Conservation (phyloP, 2,113 vertebrate species). For the Prunella himalayana region DNA sequence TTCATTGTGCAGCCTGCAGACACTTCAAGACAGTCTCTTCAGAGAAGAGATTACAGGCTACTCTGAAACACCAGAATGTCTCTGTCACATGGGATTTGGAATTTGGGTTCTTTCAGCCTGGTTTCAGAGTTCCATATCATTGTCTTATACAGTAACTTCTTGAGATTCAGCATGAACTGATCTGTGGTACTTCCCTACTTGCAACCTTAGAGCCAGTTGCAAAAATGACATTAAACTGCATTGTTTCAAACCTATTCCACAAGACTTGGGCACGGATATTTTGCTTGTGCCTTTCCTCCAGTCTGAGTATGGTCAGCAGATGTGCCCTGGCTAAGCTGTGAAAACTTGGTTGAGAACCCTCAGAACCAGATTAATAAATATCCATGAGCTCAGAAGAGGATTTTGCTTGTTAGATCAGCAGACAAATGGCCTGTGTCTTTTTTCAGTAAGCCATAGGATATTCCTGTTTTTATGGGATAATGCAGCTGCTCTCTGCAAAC, state of each 20-base stretch:
- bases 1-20: neutral
- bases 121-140: rapidly evolving
- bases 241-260: neutral
- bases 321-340: neutral
- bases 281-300: neutral
- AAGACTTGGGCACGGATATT: neutral
- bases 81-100: neutral
- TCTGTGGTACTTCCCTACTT: neutral
- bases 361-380: neutral
- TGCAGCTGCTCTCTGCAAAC: neutral
- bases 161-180: neutral
- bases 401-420: neutral
- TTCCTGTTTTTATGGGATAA: neutral
- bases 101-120: neutral
- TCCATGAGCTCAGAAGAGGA: neutral
- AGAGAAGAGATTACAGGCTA: neutral
- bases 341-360: neutral
- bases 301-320: neutral
- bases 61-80: neutral
- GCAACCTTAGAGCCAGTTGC: neutral
- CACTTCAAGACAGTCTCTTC: neutral
- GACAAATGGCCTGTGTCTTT: neutral
- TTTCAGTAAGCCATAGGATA: neutral
- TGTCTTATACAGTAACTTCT: neutral
- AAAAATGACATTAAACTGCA: neutral